Evolutionary conservation across 2,888 invertebrate species (phyloP).

Genomic region (Epirrhoe alternata): DNA sequence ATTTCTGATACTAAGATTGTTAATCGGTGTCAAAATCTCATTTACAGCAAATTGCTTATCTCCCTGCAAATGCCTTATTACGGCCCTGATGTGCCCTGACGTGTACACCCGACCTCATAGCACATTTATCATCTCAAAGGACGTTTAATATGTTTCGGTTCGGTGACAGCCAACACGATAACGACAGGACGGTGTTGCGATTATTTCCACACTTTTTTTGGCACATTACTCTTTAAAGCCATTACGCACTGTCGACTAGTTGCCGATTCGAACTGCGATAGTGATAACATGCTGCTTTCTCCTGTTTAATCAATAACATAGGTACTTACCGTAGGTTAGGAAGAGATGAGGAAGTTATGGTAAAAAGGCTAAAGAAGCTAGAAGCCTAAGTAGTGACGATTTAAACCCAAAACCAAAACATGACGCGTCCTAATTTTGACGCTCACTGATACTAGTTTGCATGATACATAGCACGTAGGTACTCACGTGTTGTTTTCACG

Average conservation of each 20-base stretch:
- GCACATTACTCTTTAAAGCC: conserved; percentile 17
- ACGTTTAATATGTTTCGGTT: conserved; percentile 80
- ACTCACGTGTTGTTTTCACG: no score
- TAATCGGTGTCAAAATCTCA: not conserved
- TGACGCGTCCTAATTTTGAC: no score
- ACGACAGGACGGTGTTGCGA: conserved; percentile 52
- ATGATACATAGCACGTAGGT: no score
- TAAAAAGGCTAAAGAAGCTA: no score
- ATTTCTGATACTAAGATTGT: not conserved
- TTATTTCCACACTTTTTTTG: conserved; percentile 56
- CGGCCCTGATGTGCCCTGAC: conserved; percentile 49
- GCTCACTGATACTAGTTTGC: no score
- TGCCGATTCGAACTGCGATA: no score
- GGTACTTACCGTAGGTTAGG: no score
- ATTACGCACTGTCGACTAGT: not conserved
- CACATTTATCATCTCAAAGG: conserved; percentile 79
- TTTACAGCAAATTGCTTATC: conserved; percentile 11
- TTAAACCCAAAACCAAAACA: no score
- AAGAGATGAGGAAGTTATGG: no score
- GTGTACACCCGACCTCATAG: conserved; percentile 60
- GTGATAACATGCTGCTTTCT: no score
- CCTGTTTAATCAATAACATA: no score
- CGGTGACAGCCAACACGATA: conserved; percentile 72
- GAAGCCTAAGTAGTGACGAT: no score
- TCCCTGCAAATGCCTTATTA: conserved; percentile 21